Evolutionary conservation across 2,888 invertebrate species (phyloP), one percentile per base, ranked within the genome.

Genomic region (Osmoderma eremita): DNA sequence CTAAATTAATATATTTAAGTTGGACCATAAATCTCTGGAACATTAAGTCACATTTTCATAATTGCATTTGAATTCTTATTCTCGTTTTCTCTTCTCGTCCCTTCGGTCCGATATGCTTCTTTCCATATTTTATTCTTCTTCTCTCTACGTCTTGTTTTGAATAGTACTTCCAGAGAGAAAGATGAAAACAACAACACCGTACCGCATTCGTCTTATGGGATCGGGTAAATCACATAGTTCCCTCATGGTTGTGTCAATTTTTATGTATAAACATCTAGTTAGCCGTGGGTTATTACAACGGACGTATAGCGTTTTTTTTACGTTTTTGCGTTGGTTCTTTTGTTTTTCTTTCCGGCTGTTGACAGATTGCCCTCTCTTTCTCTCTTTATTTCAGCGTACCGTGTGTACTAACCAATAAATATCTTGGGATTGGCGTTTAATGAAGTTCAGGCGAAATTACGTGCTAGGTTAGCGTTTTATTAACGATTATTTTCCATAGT

Each of bases 31-130:
- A 81, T 81, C 81, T 80, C 78, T 73, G 63, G 76, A 79, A 80
- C 81, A 81, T 81, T 81, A 81, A 81, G 81, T 81, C 81, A 81
- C 80, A 81, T 81, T 81, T 81, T 81, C 81, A 80, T 81, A 81
- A 81, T 81, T 81, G 80, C 81, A 81, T 81, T 81, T 81, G 79
- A 78, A 74, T 74, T 75, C 74, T 65, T 51, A 63, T 50, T 50
- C 63, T 53, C 48, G 42, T 38, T 54, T 67, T 63, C 38, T 63
- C 63, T 53, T 58, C 10, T 49, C 50, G 24, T 63, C 50, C 51
- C 56, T 18, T 39, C 66, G 8, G 10, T 41, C 49, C 18, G 17
- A 45, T 30, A 38, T 48, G 49, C 41, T 15, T 38, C 38, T 53
- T 53, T 15, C 38, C 15, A 45, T 45, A 45, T 20, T 45, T 30